Evolutionary conservation across 2,113 vertebrate genomes (phyloP).

Genomic region (Nerophis ophidion): DNA sequence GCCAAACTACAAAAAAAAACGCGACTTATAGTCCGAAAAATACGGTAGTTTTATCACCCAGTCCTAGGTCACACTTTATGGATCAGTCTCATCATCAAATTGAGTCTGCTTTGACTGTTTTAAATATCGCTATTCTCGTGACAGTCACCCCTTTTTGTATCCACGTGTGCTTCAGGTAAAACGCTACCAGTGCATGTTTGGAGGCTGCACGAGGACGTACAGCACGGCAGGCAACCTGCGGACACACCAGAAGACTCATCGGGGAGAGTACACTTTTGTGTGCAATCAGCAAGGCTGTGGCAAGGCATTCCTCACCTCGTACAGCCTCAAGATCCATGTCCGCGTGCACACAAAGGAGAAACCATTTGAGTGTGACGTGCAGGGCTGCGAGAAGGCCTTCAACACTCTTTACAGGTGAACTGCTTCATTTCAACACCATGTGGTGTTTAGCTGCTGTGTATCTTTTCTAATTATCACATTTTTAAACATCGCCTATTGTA

Average conservation of each 20-base stretch:
- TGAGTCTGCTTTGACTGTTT: neutral
- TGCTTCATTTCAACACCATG: neutral
- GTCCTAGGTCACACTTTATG: too few species aligned
- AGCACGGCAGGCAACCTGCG: conserved; percentile 97
- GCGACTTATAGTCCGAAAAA: too few species aligned
- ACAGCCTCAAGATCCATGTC: conserved; percentile 97
- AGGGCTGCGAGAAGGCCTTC: conserved; percentile 96
- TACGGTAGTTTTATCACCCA: too few species aligned
- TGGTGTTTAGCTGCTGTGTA: neutral
- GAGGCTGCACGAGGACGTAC: conserved; percentile 95
- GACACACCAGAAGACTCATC: conserved; percentile 95
- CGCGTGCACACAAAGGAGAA: conserved; percentile 98
- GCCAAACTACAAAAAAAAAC: too few species aligned
- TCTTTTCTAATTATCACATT: neutral
- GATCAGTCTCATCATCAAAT: conserved; percentile 24
- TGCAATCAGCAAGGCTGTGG: conserved; percentile 97
- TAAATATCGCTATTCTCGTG: neutral
- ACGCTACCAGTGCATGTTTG: conserved; percentile 96
- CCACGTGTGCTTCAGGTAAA: conserved; percentile 76
- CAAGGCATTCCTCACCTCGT: conserved; percentile 98
- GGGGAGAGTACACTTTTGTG: conserved; percentile 96
- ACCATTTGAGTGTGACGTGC: conserved; percentile 95
- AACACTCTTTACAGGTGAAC: conserved; percentile 92
- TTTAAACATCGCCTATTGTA: too few species aligned
- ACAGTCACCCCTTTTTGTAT: neutral